Percentiles rank a stretch among this genome's conserved stretches.
These are phyloP conservation scores for Calliopum simillimum DNA, from an alignment of 2,888 invertebrate species.

Conservation along the genomic window DNA sequence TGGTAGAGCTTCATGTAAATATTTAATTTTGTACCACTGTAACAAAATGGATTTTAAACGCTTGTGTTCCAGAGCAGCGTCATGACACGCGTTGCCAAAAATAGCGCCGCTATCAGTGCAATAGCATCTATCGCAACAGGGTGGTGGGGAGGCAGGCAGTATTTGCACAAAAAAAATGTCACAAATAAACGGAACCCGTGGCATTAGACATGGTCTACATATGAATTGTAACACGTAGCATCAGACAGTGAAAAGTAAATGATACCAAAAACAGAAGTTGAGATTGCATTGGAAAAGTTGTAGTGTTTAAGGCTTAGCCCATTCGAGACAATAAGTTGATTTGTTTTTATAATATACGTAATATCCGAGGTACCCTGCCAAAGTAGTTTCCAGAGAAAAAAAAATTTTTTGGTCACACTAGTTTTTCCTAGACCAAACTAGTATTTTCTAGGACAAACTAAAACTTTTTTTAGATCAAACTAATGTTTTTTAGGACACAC, in stretches of 20 bases:
- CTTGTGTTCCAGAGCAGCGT: constrained; percentile 48
- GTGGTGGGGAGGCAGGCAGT: background rate
- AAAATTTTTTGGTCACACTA: no score
- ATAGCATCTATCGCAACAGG: constrained; percentile 13
- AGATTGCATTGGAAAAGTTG: background rate
- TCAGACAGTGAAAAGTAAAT: constrained; percentile 39
- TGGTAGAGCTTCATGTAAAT: constrained; percentile 53
- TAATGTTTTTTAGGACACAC: no score
- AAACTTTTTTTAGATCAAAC: no score
- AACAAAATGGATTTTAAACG: constrained; percentile 61
- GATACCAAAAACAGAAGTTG: constrained; percentile 15
- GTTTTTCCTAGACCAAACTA: no score
- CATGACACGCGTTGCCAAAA: constrained; percentile 16
- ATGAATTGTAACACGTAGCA: constrained; percentile 26
- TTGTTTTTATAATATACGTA: no score
- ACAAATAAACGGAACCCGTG: constrained; percentile 62
- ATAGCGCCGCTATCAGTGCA: constrained; percentile 39
- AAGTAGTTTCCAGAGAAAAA: no score
- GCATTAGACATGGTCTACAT: constrained; percentile 55
- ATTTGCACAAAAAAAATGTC: constrained; percentile 15
- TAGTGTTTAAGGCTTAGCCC: no score
- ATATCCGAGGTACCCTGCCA: no score
- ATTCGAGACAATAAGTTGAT: no score
- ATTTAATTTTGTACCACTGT: constrained; percentile 64
- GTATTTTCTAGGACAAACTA: no score